Evolutionary conservation across 2,888 invertebrate species (phyloP).

Genomic region (Alcis repandata): DNA sequence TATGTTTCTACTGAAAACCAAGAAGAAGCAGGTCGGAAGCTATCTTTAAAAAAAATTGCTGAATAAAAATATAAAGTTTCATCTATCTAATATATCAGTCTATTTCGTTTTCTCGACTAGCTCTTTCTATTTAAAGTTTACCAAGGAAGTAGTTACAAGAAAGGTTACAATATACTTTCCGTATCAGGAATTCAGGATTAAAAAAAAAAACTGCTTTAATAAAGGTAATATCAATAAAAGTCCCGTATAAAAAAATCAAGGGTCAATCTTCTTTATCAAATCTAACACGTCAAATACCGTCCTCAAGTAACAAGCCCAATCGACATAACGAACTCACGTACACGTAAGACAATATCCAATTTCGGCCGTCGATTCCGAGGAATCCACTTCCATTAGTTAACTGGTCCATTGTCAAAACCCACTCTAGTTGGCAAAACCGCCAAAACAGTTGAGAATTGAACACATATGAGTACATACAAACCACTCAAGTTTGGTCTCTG

Average conservation of each 20-base stretch:
- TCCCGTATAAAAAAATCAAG: background rate
- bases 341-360: constrained; percentile 73
- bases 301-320: constrained; percentile 57
- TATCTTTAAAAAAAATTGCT: no score
- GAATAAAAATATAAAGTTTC: no score
- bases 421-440: constrained; percentile 76
- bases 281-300: constrained; percentile 48
- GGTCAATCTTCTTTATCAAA: constrained; percentile 21
- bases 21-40: no score
- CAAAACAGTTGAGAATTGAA: constrained; percentile 79
- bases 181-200: no score
- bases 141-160: no score
- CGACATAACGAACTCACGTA: constrained; percentile 53
- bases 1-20: background rate
- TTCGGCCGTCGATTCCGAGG: constrained; percentile 63
- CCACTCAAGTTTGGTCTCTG: constrained; percentile 63
- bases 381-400: constrained; percentile 78
- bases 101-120: no score
- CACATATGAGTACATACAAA: constrained; percentile 45
- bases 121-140: no score
- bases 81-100: no score
- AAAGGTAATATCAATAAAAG: constrained; percentile 6
- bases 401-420: constrained; percentile 82
- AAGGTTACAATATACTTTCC: no score
- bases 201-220: no score